Conservation (phyloP, 2,797 vertebrate species). For the Channa striata region DNA sequence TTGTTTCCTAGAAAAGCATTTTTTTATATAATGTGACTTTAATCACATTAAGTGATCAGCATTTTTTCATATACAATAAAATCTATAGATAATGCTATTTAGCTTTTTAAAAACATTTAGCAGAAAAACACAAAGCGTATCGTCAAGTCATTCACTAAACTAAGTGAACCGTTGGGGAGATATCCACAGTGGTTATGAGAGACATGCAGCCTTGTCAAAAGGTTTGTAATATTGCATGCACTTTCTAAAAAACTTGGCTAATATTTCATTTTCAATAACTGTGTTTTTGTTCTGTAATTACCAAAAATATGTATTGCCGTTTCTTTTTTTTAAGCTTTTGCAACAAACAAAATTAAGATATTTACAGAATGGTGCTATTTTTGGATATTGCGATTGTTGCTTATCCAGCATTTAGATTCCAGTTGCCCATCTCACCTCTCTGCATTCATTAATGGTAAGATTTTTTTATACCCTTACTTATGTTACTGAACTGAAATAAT, state of each 20-base stretch:
- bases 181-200: constrained; percentile 14
- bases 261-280: too few species aligned
- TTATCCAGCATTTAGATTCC: background rate
- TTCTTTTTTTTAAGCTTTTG: background rate
- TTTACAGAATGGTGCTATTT: background rate
- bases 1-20: constrained; percentile 2
- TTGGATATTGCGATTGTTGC: background rate
- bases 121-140: too few species aligned
- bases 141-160: too few species aligned
- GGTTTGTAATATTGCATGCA: constrained; percentile 9
- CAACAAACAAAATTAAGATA: background rate
- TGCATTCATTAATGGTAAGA: too few species aligned
- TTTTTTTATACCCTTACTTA: too few species aligned
- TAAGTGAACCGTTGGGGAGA: background rate
- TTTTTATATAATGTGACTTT: constrained; percentile 30
- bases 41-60: constrained; percentile 2
- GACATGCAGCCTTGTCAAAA: background rate
- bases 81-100: background rate
- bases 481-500: too few species aligned
- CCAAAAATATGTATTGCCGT: background rate
- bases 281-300: background rate
- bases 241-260: background rate
- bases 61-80: constrained; percentile 28
- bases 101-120: constrained; percentile 3
- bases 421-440: too few species aligned